Evolutionary conservation across 2,888 invertebrate species (phyloP).

Genomic region (Catocala sponsa): DNA sequence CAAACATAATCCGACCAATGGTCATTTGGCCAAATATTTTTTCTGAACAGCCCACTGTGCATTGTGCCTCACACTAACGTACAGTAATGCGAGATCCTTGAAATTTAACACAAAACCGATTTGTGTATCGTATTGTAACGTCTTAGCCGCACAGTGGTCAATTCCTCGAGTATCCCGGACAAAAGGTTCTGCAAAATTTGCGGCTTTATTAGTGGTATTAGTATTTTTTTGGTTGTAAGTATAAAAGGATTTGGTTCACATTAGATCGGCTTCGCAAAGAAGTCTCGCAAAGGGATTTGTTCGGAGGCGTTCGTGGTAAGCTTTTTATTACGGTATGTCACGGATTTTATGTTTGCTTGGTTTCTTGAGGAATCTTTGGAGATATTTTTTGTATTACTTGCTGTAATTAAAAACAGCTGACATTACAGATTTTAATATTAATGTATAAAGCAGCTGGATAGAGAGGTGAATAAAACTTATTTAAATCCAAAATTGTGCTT

Average conservation of each 20-base stretch:
- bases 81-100: conserved; percentile 62
- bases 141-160: conserved; percentile 64
- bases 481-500: no score
- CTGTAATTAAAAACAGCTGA: conserved; percentile 14
- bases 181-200: conserved; percentile 57
- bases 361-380: conserved; percentile 28
- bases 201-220: conserved; percentile 56
- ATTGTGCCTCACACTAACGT: conserved; percentile 53
- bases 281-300: conserved; percentile 54
- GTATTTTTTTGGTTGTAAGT: conserved; percentile 48
- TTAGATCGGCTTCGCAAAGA: conserved; percentile 44
- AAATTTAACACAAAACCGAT: conserved; percentile 59
- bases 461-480: background rate
- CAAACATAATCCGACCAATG: conserved; percentile 56
- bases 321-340: conserved; percentile 36
- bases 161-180: conserved; percentile 50
- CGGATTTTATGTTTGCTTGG: conserved; percentile 33
- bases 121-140: conserved; percentile 40
- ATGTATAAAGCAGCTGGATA: background rate
- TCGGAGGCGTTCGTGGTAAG: conserved; percentile 65
- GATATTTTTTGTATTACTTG: conserved; percentile 7
- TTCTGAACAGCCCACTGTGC: conserved; percentile 29
- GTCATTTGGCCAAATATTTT: conserved; percentile 60
- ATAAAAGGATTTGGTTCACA: conserved; percentile 63
- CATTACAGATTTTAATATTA: background rate